Evolutionary conservation across 2,797 vertebrate genomes (phyloP), one percentile per base, ranked within the genome.

Genomic region (Diplodus puntazzo): DNA sequence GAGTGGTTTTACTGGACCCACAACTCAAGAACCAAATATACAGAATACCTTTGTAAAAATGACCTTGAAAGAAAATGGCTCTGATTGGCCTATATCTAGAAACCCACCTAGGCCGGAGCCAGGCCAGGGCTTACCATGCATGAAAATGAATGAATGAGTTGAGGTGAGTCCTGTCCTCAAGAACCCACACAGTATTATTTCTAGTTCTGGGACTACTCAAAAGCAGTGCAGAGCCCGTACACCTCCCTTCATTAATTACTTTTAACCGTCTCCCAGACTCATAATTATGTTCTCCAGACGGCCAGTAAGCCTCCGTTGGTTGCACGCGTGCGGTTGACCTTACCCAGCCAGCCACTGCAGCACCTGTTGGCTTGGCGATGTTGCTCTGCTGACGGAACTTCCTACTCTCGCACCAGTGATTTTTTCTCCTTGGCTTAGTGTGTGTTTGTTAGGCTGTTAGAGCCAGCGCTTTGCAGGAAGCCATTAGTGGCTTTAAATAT

Each of bases 401-500:
- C 45, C 34, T 13, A 14, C 77, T 71, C 30, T 59, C 7, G 4
- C 59, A 60, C 48, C 63, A 68, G 53, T 66, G 70, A 79, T 79
- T 81, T 82, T 30, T 81, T 81, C 79, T 79, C 62, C 81, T 73
- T 49, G 45, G 55, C 74, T 82, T 64, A 74, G 75, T 73, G 66
- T 77, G 46, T 78, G 77, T 80, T 57, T 83, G 73, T 83, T 71
- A 79, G 66, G 75, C 54, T 84, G 81, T 62, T 52, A 65, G 81
- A 80, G 81, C 63, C 46, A 81, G 67, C 23, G 72, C 80, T 77
- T 82, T 86, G 71, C 79, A 84, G 62, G 74, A 81, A 92, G 64
- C 84, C 86, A 89, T 92, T 92, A 94, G 79, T 65, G 21, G 48
- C 75, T 89, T 89, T 93, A 92, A 92, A 91, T 91, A 93, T 92